Evolutionary conservation across 2,888 invertebrate species (phyloP).

Genomic region (Cantharis flavilabris): DNA sequence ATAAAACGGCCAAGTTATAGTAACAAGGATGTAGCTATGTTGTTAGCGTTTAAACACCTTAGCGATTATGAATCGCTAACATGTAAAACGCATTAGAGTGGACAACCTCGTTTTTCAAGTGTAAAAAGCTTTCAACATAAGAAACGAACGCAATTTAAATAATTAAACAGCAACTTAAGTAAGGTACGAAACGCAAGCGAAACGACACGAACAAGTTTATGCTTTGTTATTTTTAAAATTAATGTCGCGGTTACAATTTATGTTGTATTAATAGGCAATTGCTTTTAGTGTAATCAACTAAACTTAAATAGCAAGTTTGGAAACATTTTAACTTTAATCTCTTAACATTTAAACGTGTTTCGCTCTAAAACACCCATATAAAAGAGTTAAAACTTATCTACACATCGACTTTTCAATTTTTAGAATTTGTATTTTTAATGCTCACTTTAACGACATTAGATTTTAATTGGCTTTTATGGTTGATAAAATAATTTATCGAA

Average conservation of each 20-base stretch:
- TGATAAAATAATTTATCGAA: slow-evolving; percentile 30
- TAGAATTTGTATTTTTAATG: slow-evolving; percentile 36
- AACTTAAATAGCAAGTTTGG: slow-evolving; percentile 47
- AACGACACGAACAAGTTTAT: not conserved
- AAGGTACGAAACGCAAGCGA: slow-evolving; percentile 1
- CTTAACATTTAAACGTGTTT: slow-evolving; percentile 49
- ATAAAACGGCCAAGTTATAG: slow-evolving; percentile 47
- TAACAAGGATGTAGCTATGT: slow-evolving; percentile 53
- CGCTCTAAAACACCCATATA: slow-evolving; percentile 28
- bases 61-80: slow-evolving; percentile 53
- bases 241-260: slow-evolving; percentile 47
- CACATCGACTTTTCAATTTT: slow-evolving; percentile 22
- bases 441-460: slow-evolving; percentile 37
- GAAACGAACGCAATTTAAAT: slow-evolving; percentile 11
- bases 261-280: slow-evolving; percentile 55
- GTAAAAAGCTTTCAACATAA: slow-evolving; percentile 14
- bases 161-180: not conserved
- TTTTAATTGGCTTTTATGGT: slow-evolving; percentile 36
- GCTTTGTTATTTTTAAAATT: slow-evolving; percentile 33
- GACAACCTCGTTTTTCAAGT: slow-evolving; percentile 45
- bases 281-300: slow-evolving; percentile 53
- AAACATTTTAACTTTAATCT: slow-evolving; percentile 52
- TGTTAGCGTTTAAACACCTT: slow-evolving; percentile 54
- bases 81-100: slow-evolving; percentile 54
- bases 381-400: slow-evolving; percentile 3